These are phyloP conservation scores for Drosophila koepferae DNA, from an alignment of 2,888 invertebrate species.

Conservation along the genomic window DNA sequence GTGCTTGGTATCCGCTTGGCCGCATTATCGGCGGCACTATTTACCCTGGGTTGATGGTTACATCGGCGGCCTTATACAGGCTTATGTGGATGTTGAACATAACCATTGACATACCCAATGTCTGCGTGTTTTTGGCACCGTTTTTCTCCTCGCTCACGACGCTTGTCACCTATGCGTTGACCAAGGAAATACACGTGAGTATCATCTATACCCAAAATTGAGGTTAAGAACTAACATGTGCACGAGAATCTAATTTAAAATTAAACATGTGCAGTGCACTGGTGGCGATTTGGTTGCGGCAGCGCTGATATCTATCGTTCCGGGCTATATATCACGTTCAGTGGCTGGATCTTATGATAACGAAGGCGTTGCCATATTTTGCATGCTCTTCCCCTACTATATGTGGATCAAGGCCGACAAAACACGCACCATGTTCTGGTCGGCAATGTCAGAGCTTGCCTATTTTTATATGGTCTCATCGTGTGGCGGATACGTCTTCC, in stretches of 20 bases:
- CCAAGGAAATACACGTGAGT: conserved; percentile 96
- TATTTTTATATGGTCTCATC: conserved; percentile 99
- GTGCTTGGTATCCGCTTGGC: conserved; percentile 99
- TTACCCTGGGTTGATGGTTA: conserved; percentile 99
- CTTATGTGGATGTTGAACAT: conserved; percentile 96
- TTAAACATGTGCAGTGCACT: conserved; percentile 78
- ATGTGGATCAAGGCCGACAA: conserved; percentile 99
- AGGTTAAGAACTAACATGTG: conserved; percentile 41
- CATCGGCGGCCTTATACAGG: conserved; percentile 96
- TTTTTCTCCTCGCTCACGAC: conserved; percentile 99
- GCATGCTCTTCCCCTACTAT: conserved; percentile 96
- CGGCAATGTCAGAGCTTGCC: conserved; percentile 95
- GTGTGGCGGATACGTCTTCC: conserved; percentile 99
- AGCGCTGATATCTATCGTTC: conserved; percentile 99
- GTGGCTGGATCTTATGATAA: conserved; percentile 99
- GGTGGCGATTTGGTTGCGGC: conserved; percentile 99
- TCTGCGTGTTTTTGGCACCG: conserved; percentile 99
- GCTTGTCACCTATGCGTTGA: conserved; percentile 98
- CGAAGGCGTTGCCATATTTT: conserved; percentile 99
- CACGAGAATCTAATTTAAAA: conserved; percentile 13
- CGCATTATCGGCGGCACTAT: conserved; percentile 99
- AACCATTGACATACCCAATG: conserved; percentile 98
- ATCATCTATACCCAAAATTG: neutral
- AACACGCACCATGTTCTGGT: conserved; percentile 98
- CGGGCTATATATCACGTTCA: conserved; percentile 99